These are phyloP conservation scores for Isurus oxyrinchus DNA, from an alignment of 2,113 vertebrate species.

Conservation along the genomic window DNA sequence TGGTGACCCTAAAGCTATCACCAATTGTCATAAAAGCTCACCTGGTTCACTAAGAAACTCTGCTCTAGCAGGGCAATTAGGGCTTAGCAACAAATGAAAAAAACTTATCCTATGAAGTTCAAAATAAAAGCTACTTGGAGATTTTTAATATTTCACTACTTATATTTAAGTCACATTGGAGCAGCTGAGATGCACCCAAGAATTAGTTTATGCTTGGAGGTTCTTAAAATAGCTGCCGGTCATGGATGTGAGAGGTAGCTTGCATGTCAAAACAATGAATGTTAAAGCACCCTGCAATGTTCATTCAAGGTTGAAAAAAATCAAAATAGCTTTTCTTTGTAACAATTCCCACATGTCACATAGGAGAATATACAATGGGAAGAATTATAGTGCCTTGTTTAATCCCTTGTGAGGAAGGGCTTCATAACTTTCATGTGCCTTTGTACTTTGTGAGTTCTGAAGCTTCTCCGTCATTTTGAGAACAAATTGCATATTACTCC, in stretches of 20 bases:
- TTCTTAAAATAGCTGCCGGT: not conserved
- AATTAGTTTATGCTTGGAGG: not conserved
- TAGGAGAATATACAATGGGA: not conserved
- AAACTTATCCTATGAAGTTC: not conserved
- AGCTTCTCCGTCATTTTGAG: not conserved
- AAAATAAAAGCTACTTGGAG: not conserved
- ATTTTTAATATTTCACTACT: not conserved
- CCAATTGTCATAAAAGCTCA: too few relatives aligned
- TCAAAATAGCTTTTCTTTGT: not conserved
- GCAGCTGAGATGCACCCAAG: not conserved
- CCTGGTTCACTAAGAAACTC: too few relatives aligned
- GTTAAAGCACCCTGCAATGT: not conserved
- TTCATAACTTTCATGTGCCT: not conserved
- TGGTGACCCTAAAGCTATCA: too few relatives aligned
- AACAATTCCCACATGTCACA: not conserved
- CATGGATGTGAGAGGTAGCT: not conserved
- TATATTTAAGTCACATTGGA: not conserved
- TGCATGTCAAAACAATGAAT: not conserved
- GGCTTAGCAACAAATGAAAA: too few relatives aligned
- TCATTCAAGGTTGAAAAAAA: not conserved
- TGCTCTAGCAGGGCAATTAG: too few relatives aligned
- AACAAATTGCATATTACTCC: not conserved
- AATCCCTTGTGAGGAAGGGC: not conserved
- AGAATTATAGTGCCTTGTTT: constrained; percentile 3
- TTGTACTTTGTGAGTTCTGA: not conserved